Evolutionary conservation across 2,113 vertebrate genomes (phyloP), one percentile per base, ranked within the genome.

Genomic region (Crotophaga sulcirostris): DNA sequence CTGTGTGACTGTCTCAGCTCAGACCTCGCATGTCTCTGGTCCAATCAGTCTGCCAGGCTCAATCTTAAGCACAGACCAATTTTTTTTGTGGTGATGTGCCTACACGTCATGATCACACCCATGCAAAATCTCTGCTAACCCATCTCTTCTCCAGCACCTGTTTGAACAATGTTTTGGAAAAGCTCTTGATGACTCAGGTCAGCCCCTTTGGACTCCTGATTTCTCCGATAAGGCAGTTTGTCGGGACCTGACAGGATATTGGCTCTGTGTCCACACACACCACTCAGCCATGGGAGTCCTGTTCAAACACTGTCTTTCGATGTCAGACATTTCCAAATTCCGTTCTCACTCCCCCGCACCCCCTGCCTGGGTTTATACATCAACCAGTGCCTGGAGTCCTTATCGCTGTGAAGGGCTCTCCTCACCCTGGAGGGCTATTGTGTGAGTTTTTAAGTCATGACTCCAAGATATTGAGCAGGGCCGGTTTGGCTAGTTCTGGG

Each of bases 401-500:
- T 97, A 97, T 97, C 92, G 7, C 94, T 6, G 26, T 33, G 62
- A 58, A 95, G 90, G 92, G 87, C 89, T 97, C 95, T 95, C 89
- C 92, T 97, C 84, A 13, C 90, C 89, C 92, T 89, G 78, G 66
- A 95, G 93, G 95, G 92, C 95, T 79, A 93, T 94, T 97, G 93
- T 94, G 87, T 82, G 91, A 95, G 94, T 94, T 94, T 93, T 95
- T 81, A 95, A 95, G 94, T 91, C 87, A 54, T 88, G 94, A 95
- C 92, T 96, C 91, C 56, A 16, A 95, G 91, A 94, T 79, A 96
- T 78, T 89, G 96, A 96, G 96, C 87, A 87, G 94, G 91, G 93
- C 94, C 91, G 95, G 94, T 96, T 94, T 96, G 92, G 92, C 92
- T 89, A 92, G 95, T 97, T 96, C 96, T 97, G 92, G 96, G 96